Base-by-base conservation (phyloP, 2,113 vertebrate species). In the Neotoma lepida region DNA sequence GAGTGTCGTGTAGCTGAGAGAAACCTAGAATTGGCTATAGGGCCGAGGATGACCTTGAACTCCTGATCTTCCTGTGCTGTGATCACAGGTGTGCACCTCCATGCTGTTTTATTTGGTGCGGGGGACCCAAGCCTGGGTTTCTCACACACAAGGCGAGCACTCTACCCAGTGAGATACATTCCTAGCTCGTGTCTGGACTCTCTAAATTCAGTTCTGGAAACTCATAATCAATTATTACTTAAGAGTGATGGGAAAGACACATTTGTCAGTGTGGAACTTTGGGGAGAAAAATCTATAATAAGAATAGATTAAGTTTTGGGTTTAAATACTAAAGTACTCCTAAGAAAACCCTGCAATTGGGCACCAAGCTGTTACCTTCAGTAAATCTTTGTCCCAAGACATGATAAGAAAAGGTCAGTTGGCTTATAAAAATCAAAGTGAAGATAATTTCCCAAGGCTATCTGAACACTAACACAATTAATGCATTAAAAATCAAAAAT, bases 401-500 rank as follows among this genome's bases (percentile, higher is more conserved):
- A 95, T 63, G 9, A 66, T 80, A 82, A 63, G 46, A 56, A 80
- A 92, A 94, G 18, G 63, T 54, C 56, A 66, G 9, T 14, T 28
- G 17, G 66, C 15, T 82, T 89, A 30, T 22, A 86, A 94, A 86
- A 88, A 39, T 93, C 70, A 68, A 66, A 80, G 14, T 88, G 17
- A 68, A 61, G 73, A 68, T 77, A 33, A 90, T 86, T 95, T 95
- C 82, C 9, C 15, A 89, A 46, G 20, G 44, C 17, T 88, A 4
- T 63, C 39, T 88, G 90, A 89, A 71, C 6, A 56, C 15, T 70
- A 89, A 68, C 56, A 56, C 7, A 77, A 4, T 13, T 22, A 51
- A 88, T 26, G 7, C 30, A 26, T 81, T 93, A 56, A 95, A 78
- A 90, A 76, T 28, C 54, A 24, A 85, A 94, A 80, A 56, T 82